These are phyloP conservation scores for Athalia rosae DNA, from an alignment of 2,888 invertebrate genomes.

Conservation along the genomic window DNA sequence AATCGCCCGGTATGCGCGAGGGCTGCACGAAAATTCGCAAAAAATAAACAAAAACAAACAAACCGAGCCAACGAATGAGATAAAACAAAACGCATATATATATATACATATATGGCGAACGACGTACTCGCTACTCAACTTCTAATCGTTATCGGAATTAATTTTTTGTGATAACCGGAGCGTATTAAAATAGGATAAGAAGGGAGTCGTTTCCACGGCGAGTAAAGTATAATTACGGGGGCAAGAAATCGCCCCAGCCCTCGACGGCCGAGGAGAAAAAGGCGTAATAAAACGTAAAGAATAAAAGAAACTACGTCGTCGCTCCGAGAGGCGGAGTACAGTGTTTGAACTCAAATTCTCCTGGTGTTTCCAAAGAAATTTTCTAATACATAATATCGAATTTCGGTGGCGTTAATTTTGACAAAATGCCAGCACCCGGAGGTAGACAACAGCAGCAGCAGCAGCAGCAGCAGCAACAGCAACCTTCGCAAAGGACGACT, in stretches of 20 bases:
- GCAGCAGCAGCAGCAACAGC: conserved; percentile 71
- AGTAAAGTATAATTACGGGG: no score
- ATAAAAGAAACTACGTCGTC: not conserved
- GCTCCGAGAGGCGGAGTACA: not conserved
- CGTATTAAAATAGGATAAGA: no score
- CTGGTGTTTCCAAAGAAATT: conserved; percentile 1
- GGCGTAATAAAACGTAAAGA: not conserved
- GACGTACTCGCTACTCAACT: no score
- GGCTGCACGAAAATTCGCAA: no score
- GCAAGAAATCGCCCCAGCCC: not conserved
- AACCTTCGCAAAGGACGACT: conserved; percentile 78
- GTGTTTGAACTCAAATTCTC: no score
- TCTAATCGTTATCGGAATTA: no score
- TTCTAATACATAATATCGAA: not conserved
- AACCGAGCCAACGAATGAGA: no score
- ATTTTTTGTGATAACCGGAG: no score
- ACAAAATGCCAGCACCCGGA: conserved; percentile 74
- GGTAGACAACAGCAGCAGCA: conserved; percentile 71
- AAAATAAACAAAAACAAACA: no score
- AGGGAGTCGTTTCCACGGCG: no score
- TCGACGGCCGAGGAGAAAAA: not conserved
- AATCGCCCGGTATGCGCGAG: not conserved
- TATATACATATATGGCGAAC: no score
- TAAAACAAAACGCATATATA: no score
- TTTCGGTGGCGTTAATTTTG: conserved; percentile 19